Evolutionary conservation across 2,797 vertebrate genomes (phyloP).

Genomic region (Bovichtus variegatus): DNA sequence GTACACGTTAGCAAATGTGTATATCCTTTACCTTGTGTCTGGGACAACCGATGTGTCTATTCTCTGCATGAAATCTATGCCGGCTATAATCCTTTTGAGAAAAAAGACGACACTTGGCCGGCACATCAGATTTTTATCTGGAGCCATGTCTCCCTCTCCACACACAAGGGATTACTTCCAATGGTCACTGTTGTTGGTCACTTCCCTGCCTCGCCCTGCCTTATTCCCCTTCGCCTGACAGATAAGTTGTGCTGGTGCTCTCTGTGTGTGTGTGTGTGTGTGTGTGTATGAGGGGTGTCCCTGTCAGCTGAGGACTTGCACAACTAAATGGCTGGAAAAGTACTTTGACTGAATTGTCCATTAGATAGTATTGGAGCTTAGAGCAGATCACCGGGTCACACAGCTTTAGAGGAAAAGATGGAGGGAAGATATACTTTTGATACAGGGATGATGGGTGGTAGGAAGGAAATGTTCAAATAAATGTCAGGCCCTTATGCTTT

Average conservation of each 20-base stretch:
- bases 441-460: neutral
- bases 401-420: neutral
- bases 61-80: conserved; percentile 7
- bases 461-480: neutral
- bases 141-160: neutral
- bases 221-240: conserved; percentile 28
- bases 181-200: conserved; percentile 31
- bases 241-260: conserved; percentile 5
- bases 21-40: conserved; percentile 1
- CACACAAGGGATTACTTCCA: conserved; percentile 21
- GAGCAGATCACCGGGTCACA: conserved; percentile 11
- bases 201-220: conserved; percentile 16
- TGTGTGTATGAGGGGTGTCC: conserved; percentile 1
- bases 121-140: conserved; percentile 51
- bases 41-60: neutral
- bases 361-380: conserved; percentile 35
- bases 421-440: neutral
- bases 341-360: conserved; percentile 35
- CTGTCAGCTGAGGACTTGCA: conserved; percentile 43
- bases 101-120: conserved; percentile 25
- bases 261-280: neutral
- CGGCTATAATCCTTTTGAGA: conserved; percentile 21
- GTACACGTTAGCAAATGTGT: neutral
- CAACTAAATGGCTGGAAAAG: conserved; percentile 46
- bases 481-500: neutral